These are phyloP conservation scores for Eupithecia tripunctaria DNA, from an alignment of 2,888 invertebrate species.

Conservation along the genomic window DNA sequence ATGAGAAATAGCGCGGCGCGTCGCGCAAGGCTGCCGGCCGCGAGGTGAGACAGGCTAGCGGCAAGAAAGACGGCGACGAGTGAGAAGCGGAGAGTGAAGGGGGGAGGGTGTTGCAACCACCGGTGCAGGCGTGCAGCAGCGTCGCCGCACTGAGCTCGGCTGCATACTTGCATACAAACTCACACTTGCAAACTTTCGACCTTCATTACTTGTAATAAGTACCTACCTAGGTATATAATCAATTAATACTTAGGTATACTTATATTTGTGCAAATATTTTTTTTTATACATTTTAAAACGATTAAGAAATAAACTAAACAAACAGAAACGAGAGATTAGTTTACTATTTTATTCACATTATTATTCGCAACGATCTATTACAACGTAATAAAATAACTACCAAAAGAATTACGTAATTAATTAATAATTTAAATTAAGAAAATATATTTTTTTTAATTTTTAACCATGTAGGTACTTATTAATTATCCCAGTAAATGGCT, in stretches of 20 bases:
- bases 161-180: conserved; percentile 83
- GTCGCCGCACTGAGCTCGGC: conserved; percentile 83
- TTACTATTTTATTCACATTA: too few species aligned
- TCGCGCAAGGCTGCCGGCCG: conserved; percentile 85
- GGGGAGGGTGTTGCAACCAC: conserved; percentile 84
- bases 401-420: too few species aligned
- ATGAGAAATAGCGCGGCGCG: conserved; percentile 84
- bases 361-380: too few species aligned
- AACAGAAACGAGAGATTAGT: too few species aligned
- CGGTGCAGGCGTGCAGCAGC: conserved; percentile 85
- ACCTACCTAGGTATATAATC: background rate
- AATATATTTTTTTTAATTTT: too few species aligned
- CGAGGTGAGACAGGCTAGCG: conserved; percentile 85
- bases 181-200: conserved; percentile 80
- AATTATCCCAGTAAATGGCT: background rate
- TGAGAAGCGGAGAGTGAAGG: conserved; percentile 83
- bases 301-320: too few species aligned
- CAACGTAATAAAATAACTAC: too few species aligned
- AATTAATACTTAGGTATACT: background rate
- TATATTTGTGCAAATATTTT: background rate
- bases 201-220: conserved; percentile 76
- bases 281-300: background rate
- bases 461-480: too few species aligned
- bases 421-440: too few species aligned
- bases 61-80: conserved; percentile 83